Base-by-base conservation (phyloP, 37 sponge, comb jelly and placozoan species). In the Beroe forskalii region DNA sequence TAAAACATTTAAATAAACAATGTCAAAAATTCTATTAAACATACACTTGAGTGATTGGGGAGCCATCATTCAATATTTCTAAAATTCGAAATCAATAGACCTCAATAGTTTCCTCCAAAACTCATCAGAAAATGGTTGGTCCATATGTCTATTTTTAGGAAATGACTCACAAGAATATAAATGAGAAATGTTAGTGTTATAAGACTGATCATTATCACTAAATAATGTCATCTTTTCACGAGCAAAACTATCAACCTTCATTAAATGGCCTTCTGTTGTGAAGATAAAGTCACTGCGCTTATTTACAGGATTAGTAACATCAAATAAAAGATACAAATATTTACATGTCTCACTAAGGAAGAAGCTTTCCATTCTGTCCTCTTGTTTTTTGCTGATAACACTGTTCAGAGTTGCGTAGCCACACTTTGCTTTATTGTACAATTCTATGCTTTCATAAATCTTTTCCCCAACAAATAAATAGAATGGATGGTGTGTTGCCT, bases 341-440 rank as follows among this genome's bases (percentile, higher is more conserved):
- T 97, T 97, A 92, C 93, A 95, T 1, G 96, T 97, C 91, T 97
- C 98, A 90, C 98, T 97, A 32, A 97, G 95, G 72, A 97, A 97
- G 93, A 97, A 97, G 90, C 98, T 97, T 93, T 97, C 98, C 98
- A 97, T 97, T 66, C 98, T 67, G 86, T 97, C 98, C 76, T 97
- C 98, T 60, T 91, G 93, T 32, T 93, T 89, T 90, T 94, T 97
- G 62, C 92, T 91, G 28, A 93, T 75, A n/a, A 97, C 96, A 93
- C 95, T 94, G 80, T 97, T 96, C 4, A 97, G 38, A 37, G 98
- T 97, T 20, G 96, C 95, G 91, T 97, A 97, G 0, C 98, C 98
- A 93, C 98, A 97, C 64, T 95, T 94, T 41, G 95, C 91, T 63
- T 91, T 93, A 22, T 93, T 66, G 62, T 94, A 91, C 30, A 91